A percentile compares a stretch with the other conserved stretches of the same genome.
These are phyloP conservation scores for Conopomorpha cramerella DNA, from an alignment of 1,140 invertebrate species.

Conservation along the genomic window DNA sequence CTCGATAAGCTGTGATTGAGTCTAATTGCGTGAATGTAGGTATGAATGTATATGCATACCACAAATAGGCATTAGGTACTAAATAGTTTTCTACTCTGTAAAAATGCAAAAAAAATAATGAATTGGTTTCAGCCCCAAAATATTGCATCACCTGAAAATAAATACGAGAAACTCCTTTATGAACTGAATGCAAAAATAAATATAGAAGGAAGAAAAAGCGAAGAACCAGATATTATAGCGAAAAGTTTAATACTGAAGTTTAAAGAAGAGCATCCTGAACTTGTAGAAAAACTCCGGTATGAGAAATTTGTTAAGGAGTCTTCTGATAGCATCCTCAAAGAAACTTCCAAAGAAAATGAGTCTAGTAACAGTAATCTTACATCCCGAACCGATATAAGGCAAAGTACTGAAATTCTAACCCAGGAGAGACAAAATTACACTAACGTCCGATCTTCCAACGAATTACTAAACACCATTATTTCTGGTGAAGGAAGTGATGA, in stretches of 20 bases:
- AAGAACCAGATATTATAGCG: conserved; percentile 11
- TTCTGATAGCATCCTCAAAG: too few relatives aligned
- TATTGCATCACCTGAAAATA: conserved; percentile 13
- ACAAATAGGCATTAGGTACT: too few relatives aligned
- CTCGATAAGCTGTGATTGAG: too few relatives aligned
- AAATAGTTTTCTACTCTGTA: too few relatives aligned
- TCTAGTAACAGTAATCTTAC: too few relatives aligned
- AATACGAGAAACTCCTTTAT: conserved; percentile 27
- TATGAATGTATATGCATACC: too few relatives aligned
- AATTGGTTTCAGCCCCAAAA: conserved; percentile 29
- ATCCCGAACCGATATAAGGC: too few relatives aligned
- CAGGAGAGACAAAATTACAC: conserved; percentile 6
- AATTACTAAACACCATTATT: conserved; percentile 23
- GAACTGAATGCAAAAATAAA: conserved; percentile 31
- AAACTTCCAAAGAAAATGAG: not conserved
- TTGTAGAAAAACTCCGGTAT: conserved; percentile 21
- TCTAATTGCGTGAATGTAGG: too few relatives aligned
- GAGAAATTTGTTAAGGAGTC: too few relatives aligned
- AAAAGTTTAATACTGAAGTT: conserved; percentile 26
- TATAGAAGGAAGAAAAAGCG: conserved; percentile 23
- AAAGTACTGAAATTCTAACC: too few relatives aligned
- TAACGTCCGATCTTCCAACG: conserved; percentile 27
- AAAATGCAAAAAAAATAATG: too few relatives aligned
- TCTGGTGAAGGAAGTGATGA: too few relatives aligned
- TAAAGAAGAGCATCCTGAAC: conserved; percentile 24